phyloP scores from a whole-genome alignment of 1,140 invertebrate genomes.

The Magallana ariakensis region DNA sequence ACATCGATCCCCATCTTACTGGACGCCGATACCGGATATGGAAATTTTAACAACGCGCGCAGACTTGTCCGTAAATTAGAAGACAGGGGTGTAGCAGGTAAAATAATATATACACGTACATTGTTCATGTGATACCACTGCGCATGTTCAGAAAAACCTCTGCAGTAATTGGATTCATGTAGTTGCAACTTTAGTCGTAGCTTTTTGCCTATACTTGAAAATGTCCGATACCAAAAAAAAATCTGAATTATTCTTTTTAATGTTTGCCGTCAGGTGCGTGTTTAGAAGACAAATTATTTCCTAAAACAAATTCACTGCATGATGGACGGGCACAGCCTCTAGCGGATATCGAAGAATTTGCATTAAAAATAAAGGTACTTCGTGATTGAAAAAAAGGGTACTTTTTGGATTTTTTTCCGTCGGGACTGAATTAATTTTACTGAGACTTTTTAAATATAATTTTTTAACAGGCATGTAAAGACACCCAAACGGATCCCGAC shows the following conservation, averaged over 20 bases:
- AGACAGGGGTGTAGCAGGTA: constrained; percentile 80
- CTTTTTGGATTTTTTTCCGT: not conserved
- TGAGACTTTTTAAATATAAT: no score
- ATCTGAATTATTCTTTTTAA: no score
- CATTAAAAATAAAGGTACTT: constrained; percentile 80
- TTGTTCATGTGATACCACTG: not conserved
- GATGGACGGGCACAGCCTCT: constrained; percentile 79
- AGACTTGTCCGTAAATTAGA: constrained; percentile 80
- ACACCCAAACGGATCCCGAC: constrained; percentile 79
- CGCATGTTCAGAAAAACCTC: not conserved
- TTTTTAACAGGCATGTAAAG: constrained; percentile 79
- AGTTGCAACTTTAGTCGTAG: not conserved
- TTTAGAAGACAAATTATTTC: constrained; percentile 81
- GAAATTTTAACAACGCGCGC: constrained; percentile 81
- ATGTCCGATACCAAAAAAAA: no score
- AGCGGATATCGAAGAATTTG: constrained; percentile 81
- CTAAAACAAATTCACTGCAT: constrained; percentile 81
- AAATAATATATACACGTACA: not conserved
- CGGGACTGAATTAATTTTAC: no score
- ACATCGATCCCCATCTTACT: constrained; percentile 80
- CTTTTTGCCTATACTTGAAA: no score
- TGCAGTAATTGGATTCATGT: not conserved
- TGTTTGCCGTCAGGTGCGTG: constrained; percentile 77
- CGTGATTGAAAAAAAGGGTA: not conserved
- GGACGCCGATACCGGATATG: constrained; percentile 81